Conservation (phyloP, 37 sponge, comb jelly and placozoan genomes). For the Ephydatia muelleri region DNA sequence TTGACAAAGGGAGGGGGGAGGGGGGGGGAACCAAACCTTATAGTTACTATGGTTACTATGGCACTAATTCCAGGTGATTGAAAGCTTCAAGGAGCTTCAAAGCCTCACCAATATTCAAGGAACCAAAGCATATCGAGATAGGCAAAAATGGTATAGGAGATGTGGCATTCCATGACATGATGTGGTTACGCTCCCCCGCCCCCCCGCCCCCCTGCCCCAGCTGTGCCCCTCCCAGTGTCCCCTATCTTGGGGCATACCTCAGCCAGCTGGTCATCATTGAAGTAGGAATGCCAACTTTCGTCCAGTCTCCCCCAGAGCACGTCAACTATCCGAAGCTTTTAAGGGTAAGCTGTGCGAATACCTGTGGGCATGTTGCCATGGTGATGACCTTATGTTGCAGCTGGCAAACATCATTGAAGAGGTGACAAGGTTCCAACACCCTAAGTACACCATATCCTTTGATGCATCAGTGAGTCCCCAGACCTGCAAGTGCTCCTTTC, state of each 20-base stretch:
- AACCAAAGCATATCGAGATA: slow-evolving; percentile 31
- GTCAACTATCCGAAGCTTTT: slow-evolving; percentile 67
- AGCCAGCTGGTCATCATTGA: slow-evolving; percentile 66
- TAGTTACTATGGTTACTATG: no score
- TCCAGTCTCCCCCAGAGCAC: slow-evolving; percentile 63
- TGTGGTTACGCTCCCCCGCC: not conserved
- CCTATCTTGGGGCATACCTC: slow-evolving; percentile 73
- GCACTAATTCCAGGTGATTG: slow-evolving; percentile 9
- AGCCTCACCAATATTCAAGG: slow-evolving; percentile 28
- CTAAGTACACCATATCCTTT: slow-evolving; percentile 37
- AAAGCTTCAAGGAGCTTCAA: slow-evolving; percentile 23
- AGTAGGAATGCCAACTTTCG: slow-evolving; percentile 70
- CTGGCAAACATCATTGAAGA: slow-evolving; percentile 67
- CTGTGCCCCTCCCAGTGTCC: slow-evolving; percentile 54
- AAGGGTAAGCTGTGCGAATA: slow-evolving; percentile 27
- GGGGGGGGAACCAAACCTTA: no score
- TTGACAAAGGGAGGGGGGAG: no score
- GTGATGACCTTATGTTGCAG: slow-evolving; percentile 21
- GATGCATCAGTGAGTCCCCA: slow-evolving; percentile 52
- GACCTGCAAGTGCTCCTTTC: not conserved
- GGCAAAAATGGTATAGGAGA: slow-evolving; percentile 30
- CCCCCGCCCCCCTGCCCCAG: slow-evolving; percentile 20
- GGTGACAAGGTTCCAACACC: slow-evolving; percentile 54
- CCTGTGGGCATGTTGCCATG: not conserved
- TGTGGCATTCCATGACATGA: not conserved